phyloP scores from a whole-genome alignment of 2,797 vertebrate genomes.

The Bovichtus diacanthus region DNA sequence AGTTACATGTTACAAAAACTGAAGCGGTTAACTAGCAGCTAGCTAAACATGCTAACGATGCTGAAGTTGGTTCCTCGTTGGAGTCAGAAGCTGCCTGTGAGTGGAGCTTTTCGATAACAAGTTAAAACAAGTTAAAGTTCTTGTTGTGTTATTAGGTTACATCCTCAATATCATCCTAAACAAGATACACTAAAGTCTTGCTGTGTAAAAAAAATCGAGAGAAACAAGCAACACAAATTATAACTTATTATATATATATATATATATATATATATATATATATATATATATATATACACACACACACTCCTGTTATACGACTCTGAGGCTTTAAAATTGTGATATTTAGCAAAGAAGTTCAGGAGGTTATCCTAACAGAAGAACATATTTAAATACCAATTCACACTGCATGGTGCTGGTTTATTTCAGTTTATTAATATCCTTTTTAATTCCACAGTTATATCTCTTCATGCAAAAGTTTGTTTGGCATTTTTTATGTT shows the following conservation, averaged over 20 bases:
- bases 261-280: too few species aligned
- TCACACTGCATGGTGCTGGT: background rate
- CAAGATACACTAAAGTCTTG: background rate
- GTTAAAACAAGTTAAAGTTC: too few species aligned
- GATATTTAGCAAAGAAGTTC: background rate
- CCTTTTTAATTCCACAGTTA: background rate
- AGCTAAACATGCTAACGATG: background rate
- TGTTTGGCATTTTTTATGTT: too few species aligned
- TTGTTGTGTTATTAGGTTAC: background rate
- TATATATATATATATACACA: too few species aligned
- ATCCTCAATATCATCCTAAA: background rate
- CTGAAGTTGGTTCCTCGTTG: constrained; percentile 55
- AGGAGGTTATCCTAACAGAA: too few species aligned
- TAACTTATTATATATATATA: too few species aligned
- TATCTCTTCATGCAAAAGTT: background rate
- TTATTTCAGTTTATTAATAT: background rate
- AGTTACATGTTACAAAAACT: background rate
- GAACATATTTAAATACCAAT: too few species aligned
- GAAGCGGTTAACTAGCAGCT: background rate
- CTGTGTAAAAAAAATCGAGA: too few species aligned
- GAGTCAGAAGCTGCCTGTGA: background rate
- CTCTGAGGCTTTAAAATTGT: background rate
- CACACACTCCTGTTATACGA: background rate
- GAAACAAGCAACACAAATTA: background rate
- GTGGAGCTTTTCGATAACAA: background rate